phyloP scores from a whole-genome alignment of 2,113 vertebrate genomes.

The Chaetura pelagica region DNA sequence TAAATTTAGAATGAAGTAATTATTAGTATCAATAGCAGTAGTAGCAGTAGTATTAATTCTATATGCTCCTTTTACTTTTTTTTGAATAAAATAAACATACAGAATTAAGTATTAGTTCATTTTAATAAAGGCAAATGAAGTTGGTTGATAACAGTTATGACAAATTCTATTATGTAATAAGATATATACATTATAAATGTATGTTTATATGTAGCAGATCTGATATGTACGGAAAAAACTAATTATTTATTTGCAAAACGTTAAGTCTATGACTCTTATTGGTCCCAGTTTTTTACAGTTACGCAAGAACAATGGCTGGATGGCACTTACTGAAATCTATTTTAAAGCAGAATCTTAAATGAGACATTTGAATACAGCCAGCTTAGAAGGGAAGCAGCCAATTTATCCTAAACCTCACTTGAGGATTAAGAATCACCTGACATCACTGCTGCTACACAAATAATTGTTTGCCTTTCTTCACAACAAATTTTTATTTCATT shows the following conservation, averaged over 20 bases:
- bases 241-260: background rate
- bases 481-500: background rate
- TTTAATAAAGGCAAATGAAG: background rate
- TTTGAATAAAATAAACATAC: background rate
- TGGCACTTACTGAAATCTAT: background rate
- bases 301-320: background rate
- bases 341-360: background rate
- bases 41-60: background rate
- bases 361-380: background rate
- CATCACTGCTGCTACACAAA: background rate
- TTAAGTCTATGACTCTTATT: background rate
- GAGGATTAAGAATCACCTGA: background rate
- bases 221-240: background rate
- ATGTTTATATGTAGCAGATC: background rate
- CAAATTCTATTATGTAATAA: background rate
- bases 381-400: background rate
- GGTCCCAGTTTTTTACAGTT: background rate
- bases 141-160: background rate
- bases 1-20: background rate
- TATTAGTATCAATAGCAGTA: background rate
- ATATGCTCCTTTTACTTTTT: background rate
- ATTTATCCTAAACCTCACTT: background rate
- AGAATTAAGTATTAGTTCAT: background rate
- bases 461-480: background rate
- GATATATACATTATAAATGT: background rate